These are phyloP conservation scores for Epirrhoe alternata DNA, from an alignment of 2,888 invertebrate species.

Conservation along the genomic window DNA sequence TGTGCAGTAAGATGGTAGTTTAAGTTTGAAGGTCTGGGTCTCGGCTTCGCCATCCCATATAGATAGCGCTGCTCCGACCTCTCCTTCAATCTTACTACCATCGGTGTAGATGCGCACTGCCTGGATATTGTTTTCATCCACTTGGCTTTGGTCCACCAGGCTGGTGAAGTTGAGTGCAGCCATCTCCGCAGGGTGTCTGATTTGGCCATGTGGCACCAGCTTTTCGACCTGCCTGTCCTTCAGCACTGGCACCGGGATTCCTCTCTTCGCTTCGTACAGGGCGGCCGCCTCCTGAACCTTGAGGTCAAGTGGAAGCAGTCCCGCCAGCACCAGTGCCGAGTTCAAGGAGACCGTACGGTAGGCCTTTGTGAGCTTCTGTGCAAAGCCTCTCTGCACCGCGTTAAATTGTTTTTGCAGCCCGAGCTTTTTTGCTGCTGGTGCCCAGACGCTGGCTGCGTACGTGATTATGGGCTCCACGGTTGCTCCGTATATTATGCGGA, in stretches of 20 bases:
- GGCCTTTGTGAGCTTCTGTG: too few relatives aligned
- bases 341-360: too few relatives aligned
- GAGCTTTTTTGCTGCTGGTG: too few relatives aligned
- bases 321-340: too few relatives aligned
- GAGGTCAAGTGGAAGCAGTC: too few relatives aligned
- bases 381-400: too few relatives aligned
- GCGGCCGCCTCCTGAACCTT: too few relatives aligned
- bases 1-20: slow-evolving; percentile 5
- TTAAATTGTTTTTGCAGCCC: too few relatives aligned
- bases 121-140: background rate
- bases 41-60: background rate
- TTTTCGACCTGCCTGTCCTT: slow-evolving; percentile 4
- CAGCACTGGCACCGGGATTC: background rate
- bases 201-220: background rate
- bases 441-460: too few relatives aligned
- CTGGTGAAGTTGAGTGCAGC: background rate
- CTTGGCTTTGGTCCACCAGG: slow-evolving; percentile 5
- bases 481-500: too few relatives aligned
- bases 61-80: background rate
- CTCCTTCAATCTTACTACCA: slow-evolving; percentile 13
- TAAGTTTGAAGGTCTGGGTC: background rate
- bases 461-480: too few relatives aligned
- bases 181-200: slow-evolving; percentile 2
- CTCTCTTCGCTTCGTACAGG: background rate
- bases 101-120: slow-evolving; percentile 9